Evolutionary conservation across 2,888 invertebrate species (phyloP), one percentile per base, ranked within the genome.

Genomic region (Dichetophora obliterata): DNA sequence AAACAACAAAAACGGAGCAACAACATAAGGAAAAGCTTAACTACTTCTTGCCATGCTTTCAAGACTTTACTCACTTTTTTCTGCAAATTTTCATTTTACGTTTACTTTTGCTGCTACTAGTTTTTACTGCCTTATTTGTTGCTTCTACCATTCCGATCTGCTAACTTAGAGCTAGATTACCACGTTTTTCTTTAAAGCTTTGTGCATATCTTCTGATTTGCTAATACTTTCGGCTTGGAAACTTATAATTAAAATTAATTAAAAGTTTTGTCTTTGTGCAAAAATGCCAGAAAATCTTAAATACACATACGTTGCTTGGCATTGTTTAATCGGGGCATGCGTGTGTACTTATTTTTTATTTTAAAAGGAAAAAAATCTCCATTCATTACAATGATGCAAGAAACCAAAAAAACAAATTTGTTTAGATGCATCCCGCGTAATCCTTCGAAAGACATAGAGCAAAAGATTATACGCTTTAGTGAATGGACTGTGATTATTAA

Each of bases 171-270:
- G 24, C 63, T 27, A 16, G 8, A 22, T 24, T 27, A 14, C 2
- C 63, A 57, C 16, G 34, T 71, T 22, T 59, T 27, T 59, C 14
- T 34, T 24, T 37, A 22, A 8, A 24, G 24, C 24, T 72, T 34
- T 72, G 14, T 52, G 19, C 16, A 48, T 73, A 50, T 31, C 31
- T 68, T 3, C 22, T 24, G 48, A 68, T 63, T 63, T 63, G 27
- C 31, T 27, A 31, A 61, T 63, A 63, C 11, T 63, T 63, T 59
- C 27, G 3, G 9, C 70, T 50, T 48, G 24, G 19, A 73, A 73
- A 73, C 48, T 73, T 73, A 61, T 63, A 73, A 73, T 73, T 63
- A 73, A 63, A 73, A 63, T 73, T 73, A 61, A 73, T 73, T 73
- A 73, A 73, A 63, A 73, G 24, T 73, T 73, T 73, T 63, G 63